Evolutionary conservation across 2,113 vertebrate species (phyloP).

Genomic region (Falcunculus frontatus): DNA sequence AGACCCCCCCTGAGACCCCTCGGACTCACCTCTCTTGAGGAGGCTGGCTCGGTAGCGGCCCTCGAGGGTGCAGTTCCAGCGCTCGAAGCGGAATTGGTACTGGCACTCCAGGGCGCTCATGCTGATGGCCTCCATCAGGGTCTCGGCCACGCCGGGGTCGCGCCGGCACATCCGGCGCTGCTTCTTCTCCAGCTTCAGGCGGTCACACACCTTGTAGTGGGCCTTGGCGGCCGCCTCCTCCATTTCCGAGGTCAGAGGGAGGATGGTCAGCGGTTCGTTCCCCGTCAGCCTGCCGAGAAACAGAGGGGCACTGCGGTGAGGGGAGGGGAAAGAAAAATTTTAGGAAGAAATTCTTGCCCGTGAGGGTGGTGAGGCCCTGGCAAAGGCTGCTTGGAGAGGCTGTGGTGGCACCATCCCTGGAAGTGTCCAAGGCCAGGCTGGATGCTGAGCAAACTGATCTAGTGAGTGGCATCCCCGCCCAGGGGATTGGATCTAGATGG

Average conservation of each 20-base stretch:
- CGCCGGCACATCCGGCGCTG: slow-evolving; percentile 95
- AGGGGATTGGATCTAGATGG: neutral
- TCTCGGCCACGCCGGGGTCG: slow-evolving; percentile 94
- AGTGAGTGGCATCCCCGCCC: neutral
- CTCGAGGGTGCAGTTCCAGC: slow-evolving; percentile 98
- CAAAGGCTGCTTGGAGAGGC: neutral
- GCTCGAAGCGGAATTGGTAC: slow-evolving; percentile 97
- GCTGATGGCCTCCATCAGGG: slow-evolving; percentile 93
- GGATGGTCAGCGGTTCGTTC: slow-evolving; percentile 93
- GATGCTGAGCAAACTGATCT: neutral
- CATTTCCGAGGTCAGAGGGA: slow-evolving; percentile 89
- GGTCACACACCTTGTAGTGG: slow-evolving; percentile 96
- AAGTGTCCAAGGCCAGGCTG: neutral
- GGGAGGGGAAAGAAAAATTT: rapidly evolving
- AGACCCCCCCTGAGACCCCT: rapidly evolving
- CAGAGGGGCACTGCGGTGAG: neutral
- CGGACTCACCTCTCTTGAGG: slow-evolving; percentile 83
- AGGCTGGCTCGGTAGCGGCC: slow-evolving; percentile 90
- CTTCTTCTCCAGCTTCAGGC: slow-evolving; percentile 96
- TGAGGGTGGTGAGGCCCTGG: neutral
- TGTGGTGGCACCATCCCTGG: neutral
- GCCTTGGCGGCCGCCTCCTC: slow-evolving; percentile 86
- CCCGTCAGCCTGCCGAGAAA: slow-evolving; percentile 84
- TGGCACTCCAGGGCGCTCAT: slow-evolving; percentile 96
- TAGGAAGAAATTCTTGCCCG: rapidly evolving